These are phyloP conservation scores for Acridotheres tristis DNA, from an alignment of 2,797 vertebrate genomes.

Conservation along the genomic window DNA sequence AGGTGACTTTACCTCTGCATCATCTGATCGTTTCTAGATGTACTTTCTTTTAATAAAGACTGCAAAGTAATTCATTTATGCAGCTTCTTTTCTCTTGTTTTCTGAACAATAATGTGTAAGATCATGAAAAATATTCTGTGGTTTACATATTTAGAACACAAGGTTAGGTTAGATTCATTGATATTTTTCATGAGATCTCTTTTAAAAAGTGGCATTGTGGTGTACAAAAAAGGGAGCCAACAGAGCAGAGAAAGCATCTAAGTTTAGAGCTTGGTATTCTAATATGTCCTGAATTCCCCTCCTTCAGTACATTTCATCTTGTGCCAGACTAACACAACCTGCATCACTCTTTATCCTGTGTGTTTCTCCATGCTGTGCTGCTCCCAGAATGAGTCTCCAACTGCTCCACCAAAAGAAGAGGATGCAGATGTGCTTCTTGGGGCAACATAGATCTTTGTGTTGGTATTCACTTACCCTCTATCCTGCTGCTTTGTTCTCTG, in stretches of 20 bases:
- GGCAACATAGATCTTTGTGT: not conserved
- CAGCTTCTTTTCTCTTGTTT: not conserved
- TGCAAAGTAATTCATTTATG: not conserved
- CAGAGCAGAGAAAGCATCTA: not conserved
- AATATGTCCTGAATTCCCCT: not conserved
- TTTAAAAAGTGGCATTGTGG: not conserved
- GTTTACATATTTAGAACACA: not conserved
- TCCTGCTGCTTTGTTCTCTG: not conserved
- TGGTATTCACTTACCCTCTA: not conserved
- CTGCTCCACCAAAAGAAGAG: not conserved
- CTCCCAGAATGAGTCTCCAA: not conserved
- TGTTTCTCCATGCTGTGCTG: not conserved
- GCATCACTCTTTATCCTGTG: not conserved
- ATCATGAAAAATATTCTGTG: not conserved
- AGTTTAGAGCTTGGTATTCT: not conserved
- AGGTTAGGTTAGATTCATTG: not conserved
- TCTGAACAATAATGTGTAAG: not conserved
- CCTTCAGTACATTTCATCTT: not conserved
- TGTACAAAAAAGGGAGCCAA: not conserved
- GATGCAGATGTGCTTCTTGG: not conserved
- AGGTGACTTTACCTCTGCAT: constrained; percentile 40
- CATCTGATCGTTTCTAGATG: not conserved
- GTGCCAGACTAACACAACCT: not conserved
- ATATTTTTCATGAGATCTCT: not conserved
- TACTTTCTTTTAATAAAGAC: not conserved